A percentile compares a stretch with the other conserved stretches of the same genome.
These are phyloP conservation scores for Cepaea hortensis DNA, from an alignment of 2,888 invertebrate species.

Conservation along the genomic window DNA sequence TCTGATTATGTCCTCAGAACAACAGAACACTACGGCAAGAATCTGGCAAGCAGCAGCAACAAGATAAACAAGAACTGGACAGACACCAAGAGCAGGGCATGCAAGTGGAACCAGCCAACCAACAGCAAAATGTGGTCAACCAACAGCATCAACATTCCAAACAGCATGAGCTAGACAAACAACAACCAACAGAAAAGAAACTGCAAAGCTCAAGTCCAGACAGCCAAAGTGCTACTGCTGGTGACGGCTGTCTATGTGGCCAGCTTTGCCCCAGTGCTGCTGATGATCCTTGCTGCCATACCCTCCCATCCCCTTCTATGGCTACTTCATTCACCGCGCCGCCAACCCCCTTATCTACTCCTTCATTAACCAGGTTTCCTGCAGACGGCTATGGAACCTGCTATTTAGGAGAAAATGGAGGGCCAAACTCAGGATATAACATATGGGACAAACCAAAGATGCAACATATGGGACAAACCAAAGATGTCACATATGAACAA, in stretches of 20 bases:
- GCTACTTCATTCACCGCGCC: conserved; percentile 68
- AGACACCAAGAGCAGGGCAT: too few relatives aligned
- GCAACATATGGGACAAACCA: too few relatives aligned
- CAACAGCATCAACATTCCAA: not conserved
- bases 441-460: too few relatives aligned
- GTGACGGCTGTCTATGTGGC: conserved; percentile 65
- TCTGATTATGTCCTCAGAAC: too few relatives aligned
- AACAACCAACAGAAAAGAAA: conserved; percentile 2
- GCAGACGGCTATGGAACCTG: conserved; percentile 40
- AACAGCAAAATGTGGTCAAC: not conserved
- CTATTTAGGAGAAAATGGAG: not conserved
- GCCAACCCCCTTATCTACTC: conserved; percentile 70
- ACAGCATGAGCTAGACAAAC: too few relatives aligned
- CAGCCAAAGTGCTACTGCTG: conserved; percentile 64
- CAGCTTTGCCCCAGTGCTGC: conserved; percentile 66
- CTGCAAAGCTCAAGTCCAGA: conserved; percentile 60
- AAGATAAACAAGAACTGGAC: too few relatives aligned
- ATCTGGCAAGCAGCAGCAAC: not conserved
- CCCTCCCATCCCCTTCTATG: conserved; percentile 59
- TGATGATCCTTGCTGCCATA: conserved; percentile 58
- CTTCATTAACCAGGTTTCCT: conserved; percentile 65
- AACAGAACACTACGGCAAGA: too few relatives aligned
- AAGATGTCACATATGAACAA: too few relatives aligned
- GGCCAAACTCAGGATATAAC: not conserved
- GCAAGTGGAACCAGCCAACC: not conserved